These are phyloP conservation scores for Ardeotis arabs DNA, from an alignment of 2,113 vertebrate species.

Conservation along the genomic window DNA sequence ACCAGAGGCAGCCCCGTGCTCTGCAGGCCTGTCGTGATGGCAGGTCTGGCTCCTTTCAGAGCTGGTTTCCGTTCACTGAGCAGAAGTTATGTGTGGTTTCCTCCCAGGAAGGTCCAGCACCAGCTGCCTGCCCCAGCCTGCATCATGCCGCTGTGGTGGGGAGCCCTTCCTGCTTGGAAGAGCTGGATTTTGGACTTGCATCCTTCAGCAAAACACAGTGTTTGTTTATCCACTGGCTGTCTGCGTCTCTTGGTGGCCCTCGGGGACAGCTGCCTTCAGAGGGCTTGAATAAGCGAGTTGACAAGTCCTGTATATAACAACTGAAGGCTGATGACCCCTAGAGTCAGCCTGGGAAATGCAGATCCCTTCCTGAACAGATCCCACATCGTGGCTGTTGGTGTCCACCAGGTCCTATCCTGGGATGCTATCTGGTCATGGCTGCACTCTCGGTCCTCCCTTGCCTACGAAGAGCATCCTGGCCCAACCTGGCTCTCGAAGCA, in stretches of 20 bases:
- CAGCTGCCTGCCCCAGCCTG: background rate
- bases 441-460: accelerated
- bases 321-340: slow-evolving; percentile 62
- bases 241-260: background rate
- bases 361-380: background rate
- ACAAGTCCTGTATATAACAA: background rate
- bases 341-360: slow-evolving; percentile 19
- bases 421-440: accelerated
- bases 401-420: accelerated
- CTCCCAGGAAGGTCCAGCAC: background rate
- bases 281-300: background rate
- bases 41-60: background rate
- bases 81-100: background rate
- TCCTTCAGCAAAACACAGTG: background rate
- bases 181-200: background rate
- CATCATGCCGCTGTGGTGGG: background rate
- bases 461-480: background rate
- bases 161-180: background rate
- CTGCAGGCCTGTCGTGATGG: background rate
- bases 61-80: background rate
- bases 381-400: accelerated
- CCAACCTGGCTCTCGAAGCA: accelerated
- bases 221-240: background rate
- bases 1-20: background rate
- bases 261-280: background rate